Evolutionary conservation across 1,140 invertebrate species (phyloP), one percentile per base, ranked within the genome.

Genomic region (Nasonia vitripennis): DNA sequence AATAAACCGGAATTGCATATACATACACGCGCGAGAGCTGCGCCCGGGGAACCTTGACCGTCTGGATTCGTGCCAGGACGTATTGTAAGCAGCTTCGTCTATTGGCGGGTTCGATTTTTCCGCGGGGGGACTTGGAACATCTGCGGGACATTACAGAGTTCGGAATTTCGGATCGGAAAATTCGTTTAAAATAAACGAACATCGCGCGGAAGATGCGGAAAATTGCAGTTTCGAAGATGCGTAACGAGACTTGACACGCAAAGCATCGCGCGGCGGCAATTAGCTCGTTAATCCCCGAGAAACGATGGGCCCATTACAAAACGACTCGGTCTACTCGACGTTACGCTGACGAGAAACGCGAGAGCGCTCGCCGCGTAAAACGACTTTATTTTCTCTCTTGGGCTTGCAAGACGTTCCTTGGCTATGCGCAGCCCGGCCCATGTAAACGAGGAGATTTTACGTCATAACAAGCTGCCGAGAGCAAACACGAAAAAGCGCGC

Each of bases 1-100:
- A 91, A 91, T 91, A 90, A 91, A 91, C 88, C 87, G 90, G 88
- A 90, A 90, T 89, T 88, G 87, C 48, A 55, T 55, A 55, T 81
- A 81, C 71, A 51, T 51, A 81, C 20, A 45, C 34, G 73, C 34
- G 34, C 37, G n/a, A 31, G 14, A 5, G 12, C 45, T 11, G 20
- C 20, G 11, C 17, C n/a, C 12, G 27, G 9, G 1, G 78, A 81
- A 77, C 78, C 84, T 86, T 86, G 84, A 86, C 84, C 84, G 84
- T 71, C 80, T 86, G 84, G 80, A 86, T 78, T 37, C 17, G 1
- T 51, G 79, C 80, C 80, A 86, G 75, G 68, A 31, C 68, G 51
- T 77, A 41, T n/a, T 17, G 27, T 37, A 55, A 55, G 78, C 37
- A 48, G 12, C 31, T 14, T 41, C 34, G 37, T 17, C 34, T 74